Evolutionary conservation across 1,140 invertebrate species (phyloP).

Genomic region (Brevipalpus yothersi): DNA sequence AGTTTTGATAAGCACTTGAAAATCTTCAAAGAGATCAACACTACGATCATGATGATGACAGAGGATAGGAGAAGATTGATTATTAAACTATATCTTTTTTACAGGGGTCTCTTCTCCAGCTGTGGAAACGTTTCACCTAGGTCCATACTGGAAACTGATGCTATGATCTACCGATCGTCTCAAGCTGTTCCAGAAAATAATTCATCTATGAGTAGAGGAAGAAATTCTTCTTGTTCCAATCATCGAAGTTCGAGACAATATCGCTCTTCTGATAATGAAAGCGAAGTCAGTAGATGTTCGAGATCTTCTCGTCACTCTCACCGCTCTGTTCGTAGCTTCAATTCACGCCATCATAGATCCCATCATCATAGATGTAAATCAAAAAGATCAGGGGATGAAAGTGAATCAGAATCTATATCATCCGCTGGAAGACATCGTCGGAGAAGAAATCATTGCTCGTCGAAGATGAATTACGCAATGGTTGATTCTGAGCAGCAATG

Average conservation of each 20-base stretch:
- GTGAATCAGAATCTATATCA: conserved; percentile 12
- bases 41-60: too few species aligned
- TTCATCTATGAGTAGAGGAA: too few species aligned
- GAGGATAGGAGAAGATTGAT: too few species aligned
- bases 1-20: too few species aligned
- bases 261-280: conserved; percentile 51
- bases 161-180: too few species aligned
- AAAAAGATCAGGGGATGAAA: conserved; percentile 2
- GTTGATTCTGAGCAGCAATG: conserved; percentile 66
- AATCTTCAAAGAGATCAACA: too few species aligned
- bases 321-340: conserved; percentile 27
- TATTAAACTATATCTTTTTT: too few species aligned
- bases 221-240: conserved; percentile 6
- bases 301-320: conserved; percentile 42
- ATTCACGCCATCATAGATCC: too few species aligned
- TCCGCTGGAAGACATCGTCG: conserved; percentile 11
- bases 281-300: conserved; percentile 54
- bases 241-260: not conserved
- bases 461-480: conserved; percentile 20
- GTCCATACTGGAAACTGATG: conserved; percentile 23
- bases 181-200: too few species aligned
- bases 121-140: conserved; percentile 20
- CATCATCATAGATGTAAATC: conserved; percentile 3
- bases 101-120: conserved; percentile 16
- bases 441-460: conserved; percentile 9